Evolutionary conservation across 2,888 invertebrate genomes (phyloP).

Genomic region (Patella pellucida): DNA sequence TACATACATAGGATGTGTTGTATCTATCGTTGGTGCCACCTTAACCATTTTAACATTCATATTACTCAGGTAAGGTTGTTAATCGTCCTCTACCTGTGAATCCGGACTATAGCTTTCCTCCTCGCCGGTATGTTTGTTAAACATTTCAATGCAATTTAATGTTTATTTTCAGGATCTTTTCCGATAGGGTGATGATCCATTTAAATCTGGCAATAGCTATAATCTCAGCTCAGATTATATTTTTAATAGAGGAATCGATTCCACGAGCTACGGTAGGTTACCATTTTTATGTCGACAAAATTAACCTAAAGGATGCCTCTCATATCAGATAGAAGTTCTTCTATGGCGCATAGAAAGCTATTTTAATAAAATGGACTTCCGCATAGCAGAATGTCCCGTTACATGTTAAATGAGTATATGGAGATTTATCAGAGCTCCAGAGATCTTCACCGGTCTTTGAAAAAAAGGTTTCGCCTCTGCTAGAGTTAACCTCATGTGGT

Average conservation of each 20-base stretch:
- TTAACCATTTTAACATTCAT: slow-evolving; percentile 39
- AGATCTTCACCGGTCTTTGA: too few relatives aligned
- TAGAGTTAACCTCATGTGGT: too few relatives aligned
- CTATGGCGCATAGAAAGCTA: not conserved
- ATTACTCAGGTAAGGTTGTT: slow-evolving; percentile 38
- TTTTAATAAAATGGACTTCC: not conserved
- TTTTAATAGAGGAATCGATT: slow-evolving; percentile 34
- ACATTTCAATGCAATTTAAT: not conserved
- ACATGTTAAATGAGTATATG: too few relatives aligned
- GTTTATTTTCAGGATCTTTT: slow-evolving; percentile 11
- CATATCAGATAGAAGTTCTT: too few relatives aligned
- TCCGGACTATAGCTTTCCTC: not conserved
- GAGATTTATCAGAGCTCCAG: too few relatives aligned
- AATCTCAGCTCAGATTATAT: slow-evolving; percentile 39
- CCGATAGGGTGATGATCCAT: slow-evolving; percentile 42
- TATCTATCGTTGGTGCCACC: slow-evolving; percentile 37
- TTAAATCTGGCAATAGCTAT: slow-evolving; percentile 42
- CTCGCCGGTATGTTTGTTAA: not conserved
- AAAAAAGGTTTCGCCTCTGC: too few relatives aligned
- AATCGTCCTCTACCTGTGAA: not conserved
- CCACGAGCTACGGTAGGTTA: slow-evolving; percentile 19
- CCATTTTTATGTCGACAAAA: not conserved
- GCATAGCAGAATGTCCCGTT: too few relatives aligned
- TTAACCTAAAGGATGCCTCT: not conserved
- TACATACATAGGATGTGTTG: slow-evolving; percentile 38